A percentile compares a stretch with the other conserved stretches of the same genome.
Evolutionary conservation across 2,113 vertebrate species (phyloP).

Genomic region (Mirounga angustirostris): DNA sequence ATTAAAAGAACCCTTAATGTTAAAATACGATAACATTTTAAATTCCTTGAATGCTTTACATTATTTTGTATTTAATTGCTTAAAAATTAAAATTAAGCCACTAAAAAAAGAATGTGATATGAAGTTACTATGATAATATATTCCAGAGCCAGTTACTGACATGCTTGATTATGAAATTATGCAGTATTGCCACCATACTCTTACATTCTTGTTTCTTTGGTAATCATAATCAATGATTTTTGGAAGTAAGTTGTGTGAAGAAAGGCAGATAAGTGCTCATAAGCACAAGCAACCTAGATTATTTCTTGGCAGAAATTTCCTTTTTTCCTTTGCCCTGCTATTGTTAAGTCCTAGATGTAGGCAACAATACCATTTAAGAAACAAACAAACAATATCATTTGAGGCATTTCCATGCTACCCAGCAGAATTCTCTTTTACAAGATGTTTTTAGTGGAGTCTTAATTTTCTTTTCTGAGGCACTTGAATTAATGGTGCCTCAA

Average conservation of each 20-base stretch:
- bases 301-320: not conserved
- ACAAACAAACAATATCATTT: not conserved
- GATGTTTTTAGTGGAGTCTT: not conserved
- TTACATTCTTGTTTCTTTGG: not conserved
- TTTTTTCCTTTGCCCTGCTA: not conserved
- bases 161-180: not conserved
- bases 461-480: not conserved
- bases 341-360: not conserved
- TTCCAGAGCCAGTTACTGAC: not conserved
- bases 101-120: not conserved
- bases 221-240: not conserved
- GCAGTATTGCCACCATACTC: not conserved
- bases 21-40: not conserved
- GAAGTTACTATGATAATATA: not conserved
- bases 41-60: not conserved
- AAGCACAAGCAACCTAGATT: not conserved
- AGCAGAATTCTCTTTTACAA: not conserved
- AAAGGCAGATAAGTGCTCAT: not conserved
- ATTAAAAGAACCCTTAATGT: not conserved
- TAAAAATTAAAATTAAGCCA: not conserved
- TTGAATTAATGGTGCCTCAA: not conserved
- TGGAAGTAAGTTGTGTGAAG: not conserved
- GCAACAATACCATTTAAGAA: not conserved
- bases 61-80: not conserved
- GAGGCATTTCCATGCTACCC: not conserved